These are phyloP conservation scores for Hozukius guyotensis DNA, from an alignment of 2,797 vertebrate genomes.

Conservation along the genomic window DNA sequence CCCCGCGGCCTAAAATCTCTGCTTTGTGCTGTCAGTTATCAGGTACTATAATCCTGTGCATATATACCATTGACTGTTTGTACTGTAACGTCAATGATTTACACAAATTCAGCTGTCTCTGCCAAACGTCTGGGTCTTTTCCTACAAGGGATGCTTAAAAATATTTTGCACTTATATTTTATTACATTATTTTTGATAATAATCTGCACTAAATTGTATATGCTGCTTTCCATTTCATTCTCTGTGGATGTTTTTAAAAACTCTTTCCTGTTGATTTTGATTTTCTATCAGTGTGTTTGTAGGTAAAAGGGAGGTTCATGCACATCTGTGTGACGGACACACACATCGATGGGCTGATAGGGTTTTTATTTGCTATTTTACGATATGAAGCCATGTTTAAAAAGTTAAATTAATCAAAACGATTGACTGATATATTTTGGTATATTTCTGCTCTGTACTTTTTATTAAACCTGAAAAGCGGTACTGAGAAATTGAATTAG, in stretches of 20 bases:
- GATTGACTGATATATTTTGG: not conserved
- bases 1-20: constrained; percentile 9
- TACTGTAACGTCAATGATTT: not conserved
- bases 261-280: not conserved
- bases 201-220: not conserved
- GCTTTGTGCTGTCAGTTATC: not conserved
- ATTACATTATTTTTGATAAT: not conserved
- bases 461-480: too few relatives aligned
- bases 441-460: not conserved
- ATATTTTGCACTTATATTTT: not conserved
- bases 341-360: not conserved
- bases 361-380: not conserved
- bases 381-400: not conserved
- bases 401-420: not conserved
- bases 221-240: not conserved
- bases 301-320: not conserved
- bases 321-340: not conserved
- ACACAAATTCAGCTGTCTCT: not conserved
- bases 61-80: not conserved
- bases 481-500: not conserved
- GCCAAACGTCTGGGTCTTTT: not conserved
- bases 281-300: not conserved
- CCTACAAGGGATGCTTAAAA: not conserved
- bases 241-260: not conserved
- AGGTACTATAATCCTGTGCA: not conserved